phyloP scores from a whole-genome alignment of 2,888 invertebrate genomes.

The Achlya flavicornis region DNA sequence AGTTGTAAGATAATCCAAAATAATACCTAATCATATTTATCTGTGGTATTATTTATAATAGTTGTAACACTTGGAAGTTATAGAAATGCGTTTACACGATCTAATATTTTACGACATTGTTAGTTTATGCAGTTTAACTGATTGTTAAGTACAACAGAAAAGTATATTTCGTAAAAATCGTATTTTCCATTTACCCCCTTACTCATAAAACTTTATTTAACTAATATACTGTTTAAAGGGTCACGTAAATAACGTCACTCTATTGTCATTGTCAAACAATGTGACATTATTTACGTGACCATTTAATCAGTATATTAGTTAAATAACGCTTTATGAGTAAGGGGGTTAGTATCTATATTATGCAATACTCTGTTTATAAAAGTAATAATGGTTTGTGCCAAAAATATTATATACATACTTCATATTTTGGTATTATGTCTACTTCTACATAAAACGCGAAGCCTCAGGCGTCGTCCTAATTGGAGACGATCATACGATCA shows the following conservation, averaged over 20 bases:
- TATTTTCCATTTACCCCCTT: background rate
- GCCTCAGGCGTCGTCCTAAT: no score
- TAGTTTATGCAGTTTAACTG: background rate
- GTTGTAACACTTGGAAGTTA: background rate
- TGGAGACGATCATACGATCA: no score
- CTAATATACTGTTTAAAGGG: no score
- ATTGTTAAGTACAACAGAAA: background rate
- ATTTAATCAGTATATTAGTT: no score
- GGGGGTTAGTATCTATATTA: background rate
- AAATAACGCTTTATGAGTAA: no score
- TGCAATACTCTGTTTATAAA: background rate
- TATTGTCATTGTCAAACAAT: no score
- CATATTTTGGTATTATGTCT: background rate
- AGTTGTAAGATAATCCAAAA: background rate
- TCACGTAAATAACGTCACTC: no score
- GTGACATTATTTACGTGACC: no score
- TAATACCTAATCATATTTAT: background rate
- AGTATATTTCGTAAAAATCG: background rate
- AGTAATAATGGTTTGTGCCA: conserved; percentile 1
- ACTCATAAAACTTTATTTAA: no score
- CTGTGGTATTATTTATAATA: conserved; percentile 6
- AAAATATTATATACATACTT: background rate
- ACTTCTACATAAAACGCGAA: background rate
- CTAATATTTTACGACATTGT: background rate
- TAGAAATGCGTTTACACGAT: background rate